Conservation (phyloP, 2,888 invertebrate genomes). For the Petrolisthes manimaculis region DNA sequence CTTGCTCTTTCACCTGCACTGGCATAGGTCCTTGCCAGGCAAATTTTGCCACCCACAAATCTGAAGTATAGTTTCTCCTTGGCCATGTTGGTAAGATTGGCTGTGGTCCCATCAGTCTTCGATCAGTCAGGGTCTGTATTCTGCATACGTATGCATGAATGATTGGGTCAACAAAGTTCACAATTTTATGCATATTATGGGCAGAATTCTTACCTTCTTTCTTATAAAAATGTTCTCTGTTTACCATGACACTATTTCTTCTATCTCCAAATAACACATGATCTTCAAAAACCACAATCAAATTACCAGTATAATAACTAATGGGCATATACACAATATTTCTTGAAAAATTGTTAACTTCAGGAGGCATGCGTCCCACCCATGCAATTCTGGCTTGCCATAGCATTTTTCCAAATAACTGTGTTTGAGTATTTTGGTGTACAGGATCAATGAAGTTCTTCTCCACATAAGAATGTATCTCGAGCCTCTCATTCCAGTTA, state of each 20-base stretch:
- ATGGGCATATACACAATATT: slow-evolving; percentile 38
- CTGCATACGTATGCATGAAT: slow-evolving; percentile 41
- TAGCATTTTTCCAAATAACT: slow-evolving; percentile 21
- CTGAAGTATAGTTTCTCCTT: slow-evolving; percentile 4
- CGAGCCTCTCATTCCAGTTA: background rate
- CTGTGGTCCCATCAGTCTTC: slow-evolving; percentile 29
- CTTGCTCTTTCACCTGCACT: slow-evolving; percentile 19
- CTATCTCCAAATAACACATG: slow-evolving; percentile 44
- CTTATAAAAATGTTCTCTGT: slow-evolving; percentile 27
- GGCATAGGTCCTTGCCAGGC: slow-evolving; percentile 48
- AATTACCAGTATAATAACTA: slow-evolving; percentile 42
- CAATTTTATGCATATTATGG: background rate
- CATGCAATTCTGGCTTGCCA: slow-evolving; percentile 47
- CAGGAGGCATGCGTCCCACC: slow-evolving; percentile 31
- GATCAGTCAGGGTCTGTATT: slow-evolving; percentile 19
- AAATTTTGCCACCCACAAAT: slow-evolving; percentile 48
- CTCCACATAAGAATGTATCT: slow-evolving; percentile 34
- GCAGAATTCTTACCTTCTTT: slow-evolving; percentile 8
- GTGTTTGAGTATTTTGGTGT: slow-evolving; percentile 7
- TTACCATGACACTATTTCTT: slow-evolving; percentile 40
- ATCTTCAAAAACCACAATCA: slow-evolving; percentile 13
- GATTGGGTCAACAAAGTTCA: background rate
- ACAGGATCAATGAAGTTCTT: slow-evolving; percentile 3
- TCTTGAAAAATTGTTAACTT: background rate
- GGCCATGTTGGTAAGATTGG: slow-evolving; percentile 39